Percentiles rank a stretch among this genome's conserved stretches.
These are phyloP conservation scores for Drosophila koepferae DNA, from an alignment of 2,888 invertebrate species.

Conservation along the genomic window DNA sequence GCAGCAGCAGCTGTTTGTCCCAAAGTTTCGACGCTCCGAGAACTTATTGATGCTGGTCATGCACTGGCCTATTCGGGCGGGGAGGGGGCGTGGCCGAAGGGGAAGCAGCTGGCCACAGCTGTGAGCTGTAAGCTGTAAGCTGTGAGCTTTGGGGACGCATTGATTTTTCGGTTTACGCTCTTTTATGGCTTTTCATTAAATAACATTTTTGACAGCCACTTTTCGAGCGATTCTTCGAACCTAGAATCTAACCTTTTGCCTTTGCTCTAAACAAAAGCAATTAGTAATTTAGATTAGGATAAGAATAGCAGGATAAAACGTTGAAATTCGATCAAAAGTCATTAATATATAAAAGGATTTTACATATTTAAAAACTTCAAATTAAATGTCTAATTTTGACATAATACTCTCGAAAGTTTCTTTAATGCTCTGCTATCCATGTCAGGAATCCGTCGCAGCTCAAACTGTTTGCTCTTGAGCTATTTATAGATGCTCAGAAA, in stretches of 20 bases:
- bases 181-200: conserved; percentile 71
- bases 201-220: conserved; percentile 62
- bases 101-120: conserved; percentile 52
- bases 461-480: conserved; percentile 10
- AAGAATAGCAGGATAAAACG: no score
- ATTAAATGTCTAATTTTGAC: neutral
- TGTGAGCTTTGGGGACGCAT: conserved; percentile 46
- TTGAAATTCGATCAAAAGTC: neutral
- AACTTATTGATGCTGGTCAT: conserved; percentile 77
- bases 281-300: neutral
- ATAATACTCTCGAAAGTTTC: neutral
- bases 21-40: conserved; percentile 47
- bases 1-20: conserved; percentile 58
- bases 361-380: neutral
- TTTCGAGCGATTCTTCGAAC: conserved; percentile 3
- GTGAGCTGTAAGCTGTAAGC: conserved; percentile 56
- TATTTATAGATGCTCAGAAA: conserved; percentile 16
- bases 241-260: neutral
- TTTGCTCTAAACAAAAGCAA: neutral
- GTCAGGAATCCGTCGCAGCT: neutral
- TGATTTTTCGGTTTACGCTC: conserved; percentile 63
- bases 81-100: conserved; percentile 22
- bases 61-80: conserved; percentile 42
- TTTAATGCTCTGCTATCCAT: conserved; percentile 5
- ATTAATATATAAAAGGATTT: conserved; percentile 1